A percentile compares a stretch with the other conserved stretches of the same genome.
Conservation (phyloP, 2,113 vertebrate species). For the Pithys albifrons region DNA sequence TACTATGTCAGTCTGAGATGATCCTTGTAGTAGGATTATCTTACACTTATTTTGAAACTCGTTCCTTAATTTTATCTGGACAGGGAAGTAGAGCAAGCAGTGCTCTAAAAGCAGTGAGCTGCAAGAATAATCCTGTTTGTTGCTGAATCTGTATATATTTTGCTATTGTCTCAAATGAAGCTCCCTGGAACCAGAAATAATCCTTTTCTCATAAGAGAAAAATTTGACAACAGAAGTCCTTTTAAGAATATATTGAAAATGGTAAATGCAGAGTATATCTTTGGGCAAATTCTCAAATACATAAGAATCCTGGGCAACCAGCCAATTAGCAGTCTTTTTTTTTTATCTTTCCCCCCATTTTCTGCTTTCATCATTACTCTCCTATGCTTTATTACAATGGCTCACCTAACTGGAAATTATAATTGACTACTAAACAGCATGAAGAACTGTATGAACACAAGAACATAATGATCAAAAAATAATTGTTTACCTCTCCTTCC, state of each 20-base stretch:
- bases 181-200: background rate
- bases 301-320: background rate
- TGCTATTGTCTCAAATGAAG: background rate
- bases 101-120: background rate
- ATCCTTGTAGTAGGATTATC: background rate
- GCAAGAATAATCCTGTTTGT: background rate
- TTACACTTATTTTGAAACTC: background rate
- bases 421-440: background rate
- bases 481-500: background rate
- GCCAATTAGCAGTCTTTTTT: background rate
- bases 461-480: background rate
- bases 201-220: background rate
- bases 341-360: background rate
- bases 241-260: background rate
- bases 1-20: background rate
- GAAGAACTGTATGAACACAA: background rate
- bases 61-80: background rate
- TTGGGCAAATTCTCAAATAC: background rate
- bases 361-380: background rate
- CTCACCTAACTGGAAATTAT: background rate
- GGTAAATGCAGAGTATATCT: background rate
- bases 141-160: background rate
- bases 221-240: background rate
- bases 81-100: background rate
- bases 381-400: background rate